These are phyloP conservation scores for Rotaria socialis DNA, from an alignment of 2,888 invertebrate genomes.

Conservation along the genomic window DNA sequence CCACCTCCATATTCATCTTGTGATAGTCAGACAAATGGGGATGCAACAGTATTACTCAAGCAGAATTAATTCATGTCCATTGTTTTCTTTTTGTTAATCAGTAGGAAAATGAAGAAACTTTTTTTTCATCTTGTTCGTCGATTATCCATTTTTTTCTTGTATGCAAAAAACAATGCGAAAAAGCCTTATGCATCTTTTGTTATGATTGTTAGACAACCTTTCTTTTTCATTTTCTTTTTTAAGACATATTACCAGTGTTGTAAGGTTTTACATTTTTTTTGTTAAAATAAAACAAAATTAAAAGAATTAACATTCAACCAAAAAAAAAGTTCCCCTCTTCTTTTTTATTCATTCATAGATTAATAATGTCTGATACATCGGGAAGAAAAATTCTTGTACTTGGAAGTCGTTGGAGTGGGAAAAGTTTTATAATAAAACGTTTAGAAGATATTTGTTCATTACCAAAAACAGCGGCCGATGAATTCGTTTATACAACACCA, in stretches of 20 bases:
- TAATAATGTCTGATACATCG: not conserved
- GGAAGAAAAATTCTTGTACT: conserved; percentile 9
- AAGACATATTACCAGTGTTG: not conserved
- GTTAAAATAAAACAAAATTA: not conserved
- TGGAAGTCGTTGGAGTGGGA: conserved; percentile 17
- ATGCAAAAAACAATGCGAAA: not conserved
- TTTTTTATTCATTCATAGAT: not conserved
- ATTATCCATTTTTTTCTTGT: not conserved
- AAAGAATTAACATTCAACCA: not conserved
- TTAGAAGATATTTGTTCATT: not conserved
- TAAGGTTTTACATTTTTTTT: not conserved
- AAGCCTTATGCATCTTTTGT: not conserved
- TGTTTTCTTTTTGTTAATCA: not conserved
- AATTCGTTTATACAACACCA: not conserved
- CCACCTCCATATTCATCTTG: not conserved
- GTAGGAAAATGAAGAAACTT: not conserved
- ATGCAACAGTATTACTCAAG: not conserved
- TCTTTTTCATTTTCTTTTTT: not conserved
- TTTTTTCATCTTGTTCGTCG: not conserved
- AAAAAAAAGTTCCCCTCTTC: too few species aligned
- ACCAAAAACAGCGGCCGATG: not conserved
- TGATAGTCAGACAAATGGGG: not conserved
- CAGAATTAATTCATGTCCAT: too few species aligned
- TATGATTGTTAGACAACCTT: not conserved
- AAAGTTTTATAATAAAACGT: conserved; percentile 6